Evolutionary conservation across 2,888 invertebrate species (phyloP).

Genomic region (Bellardia bayeri): DNA sequence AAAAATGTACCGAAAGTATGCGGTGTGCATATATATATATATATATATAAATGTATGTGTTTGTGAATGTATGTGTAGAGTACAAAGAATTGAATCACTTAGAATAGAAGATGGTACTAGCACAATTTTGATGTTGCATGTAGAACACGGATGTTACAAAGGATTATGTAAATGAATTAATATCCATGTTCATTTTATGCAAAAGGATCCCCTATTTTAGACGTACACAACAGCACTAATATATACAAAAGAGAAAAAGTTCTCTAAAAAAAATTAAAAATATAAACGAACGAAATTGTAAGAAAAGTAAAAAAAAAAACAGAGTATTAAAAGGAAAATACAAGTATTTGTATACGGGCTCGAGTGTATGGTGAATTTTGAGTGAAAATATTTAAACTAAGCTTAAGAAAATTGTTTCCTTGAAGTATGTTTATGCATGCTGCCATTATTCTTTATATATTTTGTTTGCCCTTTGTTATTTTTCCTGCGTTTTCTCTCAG

Average conservation of each 20-base stretch:
- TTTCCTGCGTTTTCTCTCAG: neutral
- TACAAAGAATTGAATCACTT: constrained; percentile 53
- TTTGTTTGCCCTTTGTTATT: neutral
- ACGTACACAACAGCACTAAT: constrained; percentile 8
- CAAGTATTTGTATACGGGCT: neutral
- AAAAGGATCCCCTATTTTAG: constrained; percentile 47
- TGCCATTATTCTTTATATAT: neutral
- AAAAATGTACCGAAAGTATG: too few relatives aligned
- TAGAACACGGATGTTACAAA: constrained; percentile 70
- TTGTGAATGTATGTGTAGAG: neutral
- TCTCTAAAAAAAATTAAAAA: constrained; percentile 5
- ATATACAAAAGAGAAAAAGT: neutral
- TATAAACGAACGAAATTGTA: neutral
- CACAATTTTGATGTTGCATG: constrained; percentile 68
- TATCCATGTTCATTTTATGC: constrained; percentile 71
- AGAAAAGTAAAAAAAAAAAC: neutral
- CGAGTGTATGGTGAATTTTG: neutral
- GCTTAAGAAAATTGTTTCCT: constrained; percentile 40
- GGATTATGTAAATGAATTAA: constrained; percentile 74
- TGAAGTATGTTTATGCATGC: constrained; percentile 29
- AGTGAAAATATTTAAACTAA: constrained; percentile 40
- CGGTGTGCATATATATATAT: too few relatives aligned
- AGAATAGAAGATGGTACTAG: constrained; percentile 46
- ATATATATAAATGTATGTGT: neutral
- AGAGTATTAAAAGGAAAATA: neutral